Evolutionary conservation across 1,140 invertebrate species (phyloP), one percentile per base, ranked within the genome.

Genomic region (Augochlora pura): DNA sequence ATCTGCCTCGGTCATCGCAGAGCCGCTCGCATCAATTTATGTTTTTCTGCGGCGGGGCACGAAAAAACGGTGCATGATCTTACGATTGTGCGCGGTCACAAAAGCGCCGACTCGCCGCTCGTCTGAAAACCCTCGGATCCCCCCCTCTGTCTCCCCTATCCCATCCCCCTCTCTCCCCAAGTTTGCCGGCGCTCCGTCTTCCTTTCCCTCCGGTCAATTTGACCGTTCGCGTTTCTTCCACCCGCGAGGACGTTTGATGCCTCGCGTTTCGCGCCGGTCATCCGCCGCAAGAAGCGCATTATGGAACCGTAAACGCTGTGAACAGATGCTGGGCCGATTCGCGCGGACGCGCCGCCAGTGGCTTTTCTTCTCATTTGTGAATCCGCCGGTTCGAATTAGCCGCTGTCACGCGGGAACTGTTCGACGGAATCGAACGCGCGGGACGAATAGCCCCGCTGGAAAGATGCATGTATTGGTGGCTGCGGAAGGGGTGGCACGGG

Each of bases 11-110:
- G 62, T 86, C 84, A n/a, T 71, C 66, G 80, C 82, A n/a, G 46
- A 78, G 59, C 79, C 82, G 79, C 84, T 90, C 90, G 89, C 91
- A 91, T 92, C 91, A 91, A 92, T 92, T 91, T 87, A 91, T 89
- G 86, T 89, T 91, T 88, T 90, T 91, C 85, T 88, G n/a, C 68
- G 10, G 39, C 77, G 62, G 71, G 32, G 69, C 77, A 82, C 82
- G 81, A 90, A 91, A 90, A 87, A 91, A 89, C 87, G 67, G 84
- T 82, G 88, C 84, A 90, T 88, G 91, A 92, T 92, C 91, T 89
- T 90, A 90, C 87, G 91, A 92, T 91, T 91, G 90, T 90, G 89
- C 86, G 85, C 77, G 64, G 82, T 87, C 87, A 89, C 91, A 92
- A 92, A 85, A 91, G 91, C 82, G 90, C 91, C 91, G 91, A 91